Evolutionary conservation across 2,888 invertebrate genomes (phyloP).

Genomic region (Drosophila koepferae): DNA sequence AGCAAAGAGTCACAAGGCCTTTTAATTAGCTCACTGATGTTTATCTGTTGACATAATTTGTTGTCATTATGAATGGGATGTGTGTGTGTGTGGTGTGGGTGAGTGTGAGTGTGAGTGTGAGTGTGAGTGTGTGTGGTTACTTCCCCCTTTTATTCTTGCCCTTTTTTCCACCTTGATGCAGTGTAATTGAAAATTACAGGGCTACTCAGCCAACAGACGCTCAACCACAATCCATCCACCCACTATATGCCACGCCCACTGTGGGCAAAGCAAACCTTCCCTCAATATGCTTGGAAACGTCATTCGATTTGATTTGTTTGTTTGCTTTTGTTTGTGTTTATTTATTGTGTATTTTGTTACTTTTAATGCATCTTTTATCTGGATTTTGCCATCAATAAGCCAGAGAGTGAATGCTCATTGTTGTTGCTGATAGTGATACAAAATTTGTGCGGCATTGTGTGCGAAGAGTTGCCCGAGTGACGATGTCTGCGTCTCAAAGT

Average conservation of each 20-base stretch:
- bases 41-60: constrained; percentile 79
- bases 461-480: constrained; percentile 57
- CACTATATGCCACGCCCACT: constrained; percentile 8
- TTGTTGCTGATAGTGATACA: constrained; percentile 67
- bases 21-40: constrained; percentile 69
- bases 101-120: neutral
- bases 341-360: constrained; percentile 78
- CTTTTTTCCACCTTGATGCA: constrained; percentile 53
- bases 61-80: constrained; percentile 61
- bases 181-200: constrained; percentile 73
- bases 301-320: constrained; percentile 76
- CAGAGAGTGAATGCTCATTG: constrained; percentile 49
- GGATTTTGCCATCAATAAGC: constrained; percentile 75
- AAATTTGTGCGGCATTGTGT: constrained; percentile 70
- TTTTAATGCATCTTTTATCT: constrained; percentile 80
- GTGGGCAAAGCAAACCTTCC: constrained; percentile 16
- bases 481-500: constrained; percentile 42
- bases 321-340: constrained; percentile 72
- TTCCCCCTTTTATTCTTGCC: constrained; percentile 7
- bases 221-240: constrained; percentile 7
- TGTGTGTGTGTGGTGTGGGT: neutral
- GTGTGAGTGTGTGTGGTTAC: neutral
- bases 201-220: constrained; percentile 38
- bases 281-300: constrained; percentile 40
- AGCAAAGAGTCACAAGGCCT: constrained; percentile 39